Conservation (phyloP, 2,113 vertebrate species). For the Xenus cinereus region DNA sequence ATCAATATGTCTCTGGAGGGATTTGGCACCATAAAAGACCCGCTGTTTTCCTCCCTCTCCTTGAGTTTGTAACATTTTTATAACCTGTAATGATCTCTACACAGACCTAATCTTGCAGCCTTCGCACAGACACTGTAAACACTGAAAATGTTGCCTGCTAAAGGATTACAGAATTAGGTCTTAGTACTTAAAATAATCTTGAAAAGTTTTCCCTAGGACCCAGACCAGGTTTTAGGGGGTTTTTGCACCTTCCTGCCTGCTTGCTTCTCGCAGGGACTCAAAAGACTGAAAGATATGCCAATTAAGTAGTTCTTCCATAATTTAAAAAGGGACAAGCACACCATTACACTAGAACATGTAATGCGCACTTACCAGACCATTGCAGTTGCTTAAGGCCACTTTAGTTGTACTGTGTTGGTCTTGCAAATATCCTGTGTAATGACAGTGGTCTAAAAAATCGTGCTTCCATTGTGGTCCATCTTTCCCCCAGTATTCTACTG, state of each 20-base stretch:
- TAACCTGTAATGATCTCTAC: background rate
- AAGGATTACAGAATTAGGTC: background rate
- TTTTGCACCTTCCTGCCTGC: background rate
- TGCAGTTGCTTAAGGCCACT: slow-evolving; percentile 93
- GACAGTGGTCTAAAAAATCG: slow-evolving; percentile 88
- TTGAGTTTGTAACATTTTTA: background rate
- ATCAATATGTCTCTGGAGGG: background rate
- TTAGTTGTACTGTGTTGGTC: slow-evolving; percentile 86
- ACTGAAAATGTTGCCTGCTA: background rate
- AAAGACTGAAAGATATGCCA: background rate
- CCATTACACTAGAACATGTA: background rate
- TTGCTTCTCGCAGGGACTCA: background rate
- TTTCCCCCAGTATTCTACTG: slow-evolving; percentile 96
- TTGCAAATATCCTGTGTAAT: slow-evolving; percentile 92
- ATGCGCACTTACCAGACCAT: slow-evolving; percentile 91
- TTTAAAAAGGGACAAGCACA: background rate
- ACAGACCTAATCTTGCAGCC: background rate
- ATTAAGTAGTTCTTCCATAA: background rate
- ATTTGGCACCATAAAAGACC: background rate
- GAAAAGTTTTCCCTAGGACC: background rate
- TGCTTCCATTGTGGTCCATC: slow-evolving; percentile 91
- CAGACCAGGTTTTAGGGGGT: too few relatives aligned
- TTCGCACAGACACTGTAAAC: background rate
- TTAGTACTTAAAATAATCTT: background rate
- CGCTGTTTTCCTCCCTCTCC: background rate